Evolutionary conservation across 2,888 invertebrate genomes (phyloP), one percentile per base, ranked within the genome.

Genomic region (Stenchaetothrips biformis): DNA sequence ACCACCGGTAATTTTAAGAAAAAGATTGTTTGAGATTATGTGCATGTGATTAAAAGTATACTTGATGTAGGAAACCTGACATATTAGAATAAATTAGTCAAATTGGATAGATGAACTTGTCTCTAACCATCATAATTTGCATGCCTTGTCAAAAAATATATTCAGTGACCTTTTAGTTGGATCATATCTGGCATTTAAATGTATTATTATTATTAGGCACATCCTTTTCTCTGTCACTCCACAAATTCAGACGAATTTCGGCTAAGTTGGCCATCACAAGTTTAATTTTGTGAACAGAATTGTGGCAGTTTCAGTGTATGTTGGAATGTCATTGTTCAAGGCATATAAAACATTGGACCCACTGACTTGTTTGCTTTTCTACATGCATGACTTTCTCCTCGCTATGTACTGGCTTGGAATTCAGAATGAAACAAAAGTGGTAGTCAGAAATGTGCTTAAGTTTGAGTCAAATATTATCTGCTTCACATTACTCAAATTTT

Each of bases 41-140:
- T 37, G 67, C 67, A 74, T 74, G 67, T 74, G 67, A 74, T 74
- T 74, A 25, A 25, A 74, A 21, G 67, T 74, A 74, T 74, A 74
- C 67, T 74, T 74, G 21, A 25, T 74, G 8, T 74, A 74, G 67
- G 67, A 74, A 74, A 37, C 37, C 25, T 18, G 67, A 74, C n/a
- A 74, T 25, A 25, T 74, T 21, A 25, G 21, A 21, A 25, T 7
- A 59, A 53, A 59, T 21, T 74, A 74, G 25, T 21, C 21, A 21
- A 74, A 74, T 25, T 74, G 67, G 25, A 25, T 74, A 74, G 59
- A 13, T 59, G 18, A 59, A 59, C 59, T 18, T 9, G 59, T 13
- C 18, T 59, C 21, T 74, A 8, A 25, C 25, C 67, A 25, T 25
- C 25, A 25, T 16, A 25, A 25, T 74, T 74, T 74, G 21, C 67